Evolutionary conservation across 2,113 vertebrate species (phyloP).

Genomic region (Meles meles): DNA sequence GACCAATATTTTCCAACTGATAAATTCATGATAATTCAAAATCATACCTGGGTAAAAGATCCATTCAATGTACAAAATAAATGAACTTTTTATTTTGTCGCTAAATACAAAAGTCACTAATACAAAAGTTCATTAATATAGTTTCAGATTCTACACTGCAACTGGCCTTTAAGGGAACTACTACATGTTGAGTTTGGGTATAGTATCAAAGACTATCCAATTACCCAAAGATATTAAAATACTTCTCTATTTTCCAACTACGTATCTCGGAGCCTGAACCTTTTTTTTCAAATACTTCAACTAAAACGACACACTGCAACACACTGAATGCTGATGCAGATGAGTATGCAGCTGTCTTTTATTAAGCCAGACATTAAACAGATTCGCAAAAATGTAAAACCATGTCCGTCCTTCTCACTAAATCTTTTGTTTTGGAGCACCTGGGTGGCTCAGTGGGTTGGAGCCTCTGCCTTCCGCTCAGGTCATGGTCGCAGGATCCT

Average conservation of each 20-base stretch:
- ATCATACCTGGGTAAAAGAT: neutral
- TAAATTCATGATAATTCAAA: conserved; percentile 18
- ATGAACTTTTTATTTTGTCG: neutral
- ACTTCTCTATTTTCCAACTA: neutral
- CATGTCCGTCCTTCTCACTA: neutral
- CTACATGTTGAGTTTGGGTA: neutral
- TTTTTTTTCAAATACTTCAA: neutral
- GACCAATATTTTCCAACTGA: neutral
- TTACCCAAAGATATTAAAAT: neutral
- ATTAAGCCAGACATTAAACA: neutral
- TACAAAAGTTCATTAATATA: neutral
- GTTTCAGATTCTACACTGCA: neutral
- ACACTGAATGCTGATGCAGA: neutral
- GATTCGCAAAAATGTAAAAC: conserved; percentile 2
- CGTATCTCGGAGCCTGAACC: neutral
- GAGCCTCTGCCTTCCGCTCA: too few species aligned
- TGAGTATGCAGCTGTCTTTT: neutral
- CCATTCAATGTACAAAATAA: neutral
- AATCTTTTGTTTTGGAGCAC: neutral
- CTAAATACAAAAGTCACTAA: neutral
- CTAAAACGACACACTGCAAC: neutral
- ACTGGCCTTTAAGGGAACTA: conserved; percentile 4
- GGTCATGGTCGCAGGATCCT: too few species aligned
- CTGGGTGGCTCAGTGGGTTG: neutral
- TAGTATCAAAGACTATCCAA: neutral